Base-by-base conservation (phyloP, 1,140 invertebrate genomes). In the Nautilus pompilius region DNA sequence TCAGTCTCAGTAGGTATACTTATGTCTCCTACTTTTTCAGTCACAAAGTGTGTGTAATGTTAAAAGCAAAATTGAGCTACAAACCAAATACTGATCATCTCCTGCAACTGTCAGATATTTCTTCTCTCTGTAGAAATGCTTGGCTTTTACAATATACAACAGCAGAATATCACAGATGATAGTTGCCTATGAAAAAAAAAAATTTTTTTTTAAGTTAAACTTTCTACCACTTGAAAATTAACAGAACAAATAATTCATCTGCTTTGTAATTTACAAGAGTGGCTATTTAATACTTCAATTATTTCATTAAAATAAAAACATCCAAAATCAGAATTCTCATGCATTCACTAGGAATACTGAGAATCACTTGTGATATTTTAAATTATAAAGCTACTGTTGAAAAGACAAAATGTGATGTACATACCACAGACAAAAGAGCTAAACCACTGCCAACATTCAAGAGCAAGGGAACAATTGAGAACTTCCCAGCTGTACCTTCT, bases 381-480 rank as follows among this genome's bases (percentile, higher is more conserved):
- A 10, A 8, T 8, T 6, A 49, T 10, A 49, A 5, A 20, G 5
- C 17, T 10, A 49, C 6, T 20, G 5, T 6, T 10, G 20, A 8
- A 49, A 8, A 49, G 5, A 49, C 20, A 49, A 20, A 2, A 20
- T n/a, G n/a, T n/a, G n/a, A 49, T 33, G 54, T 58, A 80, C 78
- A 82, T 78, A 86, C 85, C 24, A 86, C 63, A 60, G 82, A 79
- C 48, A 87, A 69, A 5, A 87, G 73, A 24, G 83, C 86, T 26
- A 87, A 64, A 54, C 86, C 85, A 72, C 84, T 84, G 56, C 85
- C 86, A 66, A 87, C 70, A 67, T 86, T 87, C 2, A 84, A 60
- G 6, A 85, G 54, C 1, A 86, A 67, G 28, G 85, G 85, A 33
- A 85, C 72, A 29, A 85, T 54, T 65, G 75, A 80, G 67, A 87